Conservation (phyloP, 2,888 invertebrate genomes). For the Cheilosia pagana region DNA sequence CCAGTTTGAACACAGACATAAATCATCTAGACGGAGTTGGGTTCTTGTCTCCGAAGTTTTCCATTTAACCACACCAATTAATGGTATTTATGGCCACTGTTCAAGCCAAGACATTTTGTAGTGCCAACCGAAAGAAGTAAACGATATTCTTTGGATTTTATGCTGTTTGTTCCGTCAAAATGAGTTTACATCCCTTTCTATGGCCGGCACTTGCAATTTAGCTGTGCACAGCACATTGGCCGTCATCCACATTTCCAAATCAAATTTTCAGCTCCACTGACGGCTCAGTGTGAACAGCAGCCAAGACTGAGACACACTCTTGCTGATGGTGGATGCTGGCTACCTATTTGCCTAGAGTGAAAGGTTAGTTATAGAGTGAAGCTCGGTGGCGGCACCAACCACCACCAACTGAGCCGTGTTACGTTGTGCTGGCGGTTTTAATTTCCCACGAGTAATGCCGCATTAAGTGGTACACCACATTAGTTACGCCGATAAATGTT, state of each 20-base stretch:
- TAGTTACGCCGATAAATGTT: constrained; percentile 15
- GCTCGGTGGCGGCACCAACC: constrained; percentile 23
- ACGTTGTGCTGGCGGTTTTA: constrained; percentile 57
- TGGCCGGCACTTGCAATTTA: neutral
- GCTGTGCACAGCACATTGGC: neutral
- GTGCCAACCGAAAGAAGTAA: neutral
- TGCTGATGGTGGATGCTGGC: no score
- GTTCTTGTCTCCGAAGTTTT: no score
- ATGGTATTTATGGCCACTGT: constrained; percentile 13
- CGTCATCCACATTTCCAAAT: constrained; percentile 9
- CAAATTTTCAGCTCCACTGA: constrained; percentile 33
- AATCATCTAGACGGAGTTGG: constrained; percentile 2
- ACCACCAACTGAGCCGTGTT: constrained; percentile 21
- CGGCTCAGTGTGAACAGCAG: neutral
- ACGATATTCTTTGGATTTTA: neutral
- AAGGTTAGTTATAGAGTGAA: constrained; percentile 51
- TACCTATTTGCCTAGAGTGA: constrained; percentile 48
- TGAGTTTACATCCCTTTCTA: neutral
- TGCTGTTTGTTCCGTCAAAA: neutral
- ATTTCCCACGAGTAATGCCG: constrained; percentile 71
- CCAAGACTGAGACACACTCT: no score
- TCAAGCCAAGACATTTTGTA: neutral
- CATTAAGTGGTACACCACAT: constrained; percentile 19
- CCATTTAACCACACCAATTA: constrained; percentile 10
- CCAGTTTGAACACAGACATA: neutral